Base-by-base conservation (phyloP, 2,888 invertebrate species). In the Patella caerulea region DNA sequence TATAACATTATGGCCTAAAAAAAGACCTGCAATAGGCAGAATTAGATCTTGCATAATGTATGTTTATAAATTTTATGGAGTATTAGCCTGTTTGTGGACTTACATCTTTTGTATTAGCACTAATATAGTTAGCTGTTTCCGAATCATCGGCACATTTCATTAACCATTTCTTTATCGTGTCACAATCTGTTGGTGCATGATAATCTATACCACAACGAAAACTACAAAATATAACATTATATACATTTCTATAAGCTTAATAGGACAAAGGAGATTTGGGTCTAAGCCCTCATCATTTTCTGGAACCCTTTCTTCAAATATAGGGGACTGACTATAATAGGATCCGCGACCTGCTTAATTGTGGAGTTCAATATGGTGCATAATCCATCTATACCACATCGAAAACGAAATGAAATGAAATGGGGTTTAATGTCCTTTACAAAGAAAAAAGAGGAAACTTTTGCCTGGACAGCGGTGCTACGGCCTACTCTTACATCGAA, bases 111-210 rank as follows among this genome's bases (percentile, higher is more conserved):
- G 99, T 99, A 93, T 99, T 96, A 88, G 98, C 98, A 93, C 97
- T 98, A 88, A 99, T 99, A 91, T 99, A 99, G 93, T 99, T 99
- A 73, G 99, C 99, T 74, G 99, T 99, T 93, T 99, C 99, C 81
- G 98, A 98, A 92, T 99, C 99, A 93, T 99, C 99, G 75, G 98
- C 98, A 93, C 99, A 99, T 93, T 99, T 99, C n/a, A 98, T 98
- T 81, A 99, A 93, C 99, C 99, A 99, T 88, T 96, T 96, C 89
- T 96, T 96, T 85, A 99, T 99, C 56, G 97, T 96, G 82, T 95
- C 94, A 92, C 99, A 99, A 92, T 98, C 97, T 4, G 99, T 98
- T 52, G 99, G 99, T 45, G 99, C 99, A 92, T 99, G 99, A 92
- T 99, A 99, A 86, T 98, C 97, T 89, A 96, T 96, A 82, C 98